phyloP scores from a whole-genome alignment of 1,140 invertebrate species.

The Heliconius hewitsoni region DNA sequence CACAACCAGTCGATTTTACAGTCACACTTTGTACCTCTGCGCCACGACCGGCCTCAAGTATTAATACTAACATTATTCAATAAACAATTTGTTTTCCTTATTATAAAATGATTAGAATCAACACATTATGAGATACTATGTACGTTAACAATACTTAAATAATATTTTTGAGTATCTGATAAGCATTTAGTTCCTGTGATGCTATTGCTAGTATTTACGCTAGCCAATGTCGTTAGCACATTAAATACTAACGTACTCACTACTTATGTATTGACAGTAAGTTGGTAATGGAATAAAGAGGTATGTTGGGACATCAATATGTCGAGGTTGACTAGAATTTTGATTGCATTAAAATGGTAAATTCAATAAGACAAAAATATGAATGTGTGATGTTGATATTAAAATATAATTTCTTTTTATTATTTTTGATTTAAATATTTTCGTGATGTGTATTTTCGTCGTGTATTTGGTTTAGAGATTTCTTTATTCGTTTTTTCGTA shows the following conservation, averaged over 20 bases:
- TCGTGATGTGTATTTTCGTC: no score
- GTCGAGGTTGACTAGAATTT: constrained; percentile 18
- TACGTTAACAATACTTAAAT: neutral
- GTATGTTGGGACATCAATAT: constrained; percentile 16
- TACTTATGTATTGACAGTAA: constrained; percentile 25
- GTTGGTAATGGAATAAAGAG: constrained; percentile 27
- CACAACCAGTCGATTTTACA: no score
- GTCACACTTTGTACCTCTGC: no score
- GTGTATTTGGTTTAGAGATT: no score
- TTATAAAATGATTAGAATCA: no score
- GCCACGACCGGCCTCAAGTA: neutral
- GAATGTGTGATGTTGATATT: neutral
- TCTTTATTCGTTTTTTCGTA: no score
- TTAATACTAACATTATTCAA: neutral
- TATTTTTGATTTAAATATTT: no score
- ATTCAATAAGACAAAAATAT: neutral
- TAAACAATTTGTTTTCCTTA: no score
- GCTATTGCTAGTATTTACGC: constrained; percentile 6
- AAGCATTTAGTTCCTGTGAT: neutral
- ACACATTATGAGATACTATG: no score
- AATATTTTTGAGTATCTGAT: neutral
- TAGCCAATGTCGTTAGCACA: constrained; percentile 25
- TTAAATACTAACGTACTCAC: constrained; percentile 19
- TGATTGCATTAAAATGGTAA: neutral
- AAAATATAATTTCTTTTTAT: neutral